Evolutionary conservation across 2,797 vertebrate species (phyloP), one percentile per base, ranked within the genome.

Genomic region (Sebastes minor): DNA sequence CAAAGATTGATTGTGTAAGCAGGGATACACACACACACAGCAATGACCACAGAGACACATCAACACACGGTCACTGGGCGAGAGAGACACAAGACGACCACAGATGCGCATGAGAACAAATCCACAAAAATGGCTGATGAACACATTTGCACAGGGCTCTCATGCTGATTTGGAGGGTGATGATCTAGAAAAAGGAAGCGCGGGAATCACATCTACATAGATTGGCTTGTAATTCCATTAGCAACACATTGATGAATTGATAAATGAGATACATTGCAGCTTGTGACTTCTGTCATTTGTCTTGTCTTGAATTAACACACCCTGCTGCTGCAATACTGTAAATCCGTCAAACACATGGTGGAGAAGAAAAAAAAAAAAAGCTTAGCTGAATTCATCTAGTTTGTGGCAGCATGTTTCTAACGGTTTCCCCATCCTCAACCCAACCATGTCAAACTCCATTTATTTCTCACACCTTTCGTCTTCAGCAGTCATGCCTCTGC

Each of bases 381-480:
- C 56, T 20, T 16, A 10, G 71, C 53, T 18, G 16, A 3, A 56
- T 57, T 65, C 8, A 59, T 46, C 14, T n/a, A 30, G 30, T 49
- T 30, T 64, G 71, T 23, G 13, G 18, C 30, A 55, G 25, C 25
- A 35, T 55, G 25, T 80, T 80, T 73, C 12, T 6, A 20, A 56
- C 1, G 0, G 27, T 69, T 71, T 28, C 10, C 18, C 46, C 12
- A 25, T 64, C 20, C 20, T 64, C 27, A 59, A 69, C 16, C 16
- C 32, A 80, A 59, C n/a, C 73, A 67, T 27, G 46, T 35, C 76
- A 8, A 30, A 67, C 71, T 62, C 33, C 30, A 22, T 71, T 84
- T 77, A 77, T 65, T 71, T 65, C 27, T 71, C 52, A 35, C 69
- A 74, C 56, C 60, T 73, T 73, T 70, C 2, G 2, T 74, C 70